A percentile compares a stretch with the other conserved stretches of the same genome.
These are phyloP conservation scores for Halictus quadricinctus DNA, from an alignment of 2,888 invertebrate genomes.

Conservation along the genomic window DNA sequence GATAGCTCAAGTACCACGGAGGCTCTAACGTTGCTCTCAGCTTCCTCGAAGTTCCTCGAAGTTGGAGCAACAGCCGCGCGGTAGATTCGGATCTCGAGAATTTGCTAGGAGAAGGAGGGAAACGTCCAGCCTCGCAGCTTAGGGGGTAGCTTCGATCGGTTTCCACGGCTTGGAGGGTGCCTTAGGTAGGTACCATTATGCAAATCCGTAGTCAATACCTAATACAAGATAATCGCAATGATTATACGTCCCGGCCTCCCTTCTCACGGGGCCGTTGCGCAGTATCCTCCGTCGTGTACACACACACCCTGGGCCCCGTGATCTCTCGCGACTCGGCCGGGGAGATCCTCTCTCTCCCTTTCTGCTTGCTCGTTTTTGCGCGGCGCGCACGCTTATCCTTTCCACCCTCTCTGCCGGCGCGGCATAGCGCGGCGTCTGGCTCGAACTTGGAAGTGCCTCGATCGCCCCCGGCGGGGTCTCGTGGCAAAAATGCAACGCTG, in stretches of 20 bases:
- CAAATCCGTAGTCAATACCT: conserved; percentile 82
- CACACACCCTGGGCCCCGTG: conserved; percentile 44
- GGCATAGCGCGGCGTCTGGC: conserved; percentile 40
- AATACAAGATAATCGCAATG: conserved; percentile 82
- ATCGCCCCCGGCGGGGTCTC: conserved; percentile 64
- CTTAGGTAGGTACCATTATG: conserved; percentile 80
- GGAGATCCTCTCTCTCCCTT: conserved; percentile 25
- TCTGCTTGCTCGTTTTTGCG: conserved; percentile 36
- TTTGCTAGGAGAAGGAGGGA: background rate
- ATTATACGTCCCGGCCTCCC: conserved; percentile 78
- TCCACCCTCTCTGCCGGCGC: conserved; percentile 53
- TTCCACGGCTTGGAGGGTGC: conserved; percentile 57
- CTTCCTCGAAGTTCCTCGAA: background rate
- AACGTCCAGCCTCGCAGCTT: conserved; percentile 23
- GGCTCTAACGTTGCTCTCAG: background rate
- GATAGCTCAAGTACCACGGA: background rate
- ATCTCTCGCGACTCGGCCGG: conserved; percentile 1
- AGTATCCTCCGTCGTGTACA: conserved; percentile 54
- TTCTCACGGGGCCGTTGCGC: conserved; percentile 60
- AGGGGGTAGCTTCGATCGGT: conserved; percentile 58
- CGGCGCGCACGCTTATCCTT: conserved; percentile 65
- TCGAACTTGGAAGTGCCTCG: conserved; percentile 60
- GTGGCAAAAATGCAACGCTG: conserved; percentile 77
- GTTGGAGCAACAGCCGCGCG: background rate
- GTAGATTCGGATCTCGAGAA: conserved; percentile 22